A percentile compares a stretch with the other conserved stretches of the same genome.
Conservation (phyloP, 2,797 vertebrate species). For the Zalophus californianus region DNA sequence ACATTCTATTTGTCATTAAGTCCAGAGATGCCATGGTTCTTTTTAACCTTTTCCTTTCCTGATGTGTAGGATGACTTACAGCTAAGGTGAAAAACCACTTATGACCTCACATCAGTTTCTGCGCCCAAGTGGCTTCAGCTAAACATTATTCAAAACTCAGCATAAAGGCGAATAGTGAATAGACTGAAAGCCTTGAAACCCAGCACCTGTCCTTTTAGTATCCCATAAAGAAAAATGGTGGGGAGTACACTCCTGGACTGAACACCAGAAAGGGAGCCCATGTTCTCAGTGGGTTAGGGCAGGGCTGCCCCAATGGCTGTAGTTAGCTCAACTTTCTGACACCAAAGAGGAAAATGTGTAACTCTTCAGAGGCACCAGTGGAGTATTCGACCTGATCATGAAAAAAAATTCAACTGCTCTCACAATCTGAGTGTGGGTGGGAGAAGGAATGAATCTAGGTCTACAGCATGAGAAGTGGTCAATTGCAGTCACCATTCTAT, state of each 20-base stretch:
- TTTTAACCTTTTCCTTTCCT: no score
- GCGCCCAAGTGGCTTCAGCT: not conserved
- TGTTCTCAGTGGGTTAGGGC: no score
- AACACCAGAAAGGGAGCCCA: not conserved
- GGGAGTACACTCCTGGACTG: not conserved
- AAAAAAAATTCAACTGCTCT: not conserved
- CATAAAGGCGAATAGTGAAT: not conserved
- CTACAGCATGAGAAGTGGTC: not conserved
- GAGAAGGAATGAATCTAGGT: not conserved
- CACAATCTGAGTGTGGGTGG: no score
- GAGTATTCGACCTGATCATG: not conserved
- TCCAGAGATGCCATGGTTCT: not conserved
- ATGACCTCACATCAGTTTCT: not conserved
- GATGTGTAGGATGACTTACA: not conserved
- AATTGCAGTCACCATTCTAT: not conserved
- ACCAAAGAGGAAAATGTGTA: not conserved
- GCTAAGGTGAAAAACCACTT: not conserved
- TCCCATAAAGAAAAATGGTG: not conserved
- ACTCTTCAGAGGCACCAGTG: not conserved
- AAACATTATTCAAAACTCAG: not conserved
- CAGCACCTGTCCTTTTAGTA: not conserved
- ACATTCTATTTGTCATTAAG: not conserved
- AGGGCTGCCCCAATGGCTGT: not conserved
- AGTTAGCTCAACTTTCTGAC: not conserved
- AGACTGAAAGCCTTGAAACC: not conserved